Conservation (phyloP, 1,140 invertebrate genomes). For the Zaprionus capensis region DNA sequence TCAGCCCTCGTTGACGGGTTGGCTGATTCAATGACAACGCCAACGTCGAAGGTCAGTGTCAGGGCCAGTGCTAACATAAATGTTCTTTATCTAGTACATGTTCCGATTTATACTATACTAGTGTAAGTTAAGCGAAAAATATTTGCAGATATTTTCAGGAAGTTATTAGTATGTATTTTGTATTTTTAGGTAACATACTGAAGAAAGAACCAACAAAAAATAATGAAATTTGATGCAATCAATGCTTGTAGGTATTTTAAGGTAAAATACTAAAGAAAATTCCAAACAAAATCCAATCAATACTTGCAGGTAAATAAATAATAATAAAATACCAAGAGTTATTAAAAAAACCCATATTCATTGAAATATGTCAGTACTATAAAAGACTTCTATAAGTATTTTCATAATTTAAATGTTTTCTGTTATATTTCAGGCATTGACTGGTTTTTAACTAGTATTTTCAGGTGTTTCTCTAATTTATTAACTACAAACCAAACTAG, state of each 20-base stretch:
- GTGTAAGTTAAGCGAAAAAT: neutral
- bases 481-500: neutral
- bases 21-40: slow-evolving; percentile 67
- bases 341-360: neutral
- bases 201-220: no score
- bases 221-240: neutral
- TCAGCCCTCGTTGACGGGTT: slow-evolving; percentile 26
- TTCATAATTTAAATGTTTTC: neutral
- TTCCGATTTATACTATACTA: neutral
- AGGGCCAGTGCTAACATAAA: neutral
- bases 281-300: neutral
- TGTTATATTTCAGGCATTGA: neutral
- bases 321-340: neutral
- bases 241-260: neutral
- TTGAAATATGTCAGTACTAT: neutral
- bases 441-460: neutral
- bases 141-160: neutral
- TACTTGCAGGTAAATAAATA: no score
- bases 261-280: neutral
- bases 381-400: neutral
- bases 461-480: neutral
- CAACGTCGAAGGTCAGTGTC: slow-evolving; percentile 57
- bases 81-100: neutral
- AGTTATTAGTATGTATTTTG: neutral
- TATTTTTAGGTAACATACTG: no score